These are phyloP conservation scores for Terebella lapidaria DNA, from an alignment of 2,888 invertebrate species.

Conservation along the genomic window DNA sequence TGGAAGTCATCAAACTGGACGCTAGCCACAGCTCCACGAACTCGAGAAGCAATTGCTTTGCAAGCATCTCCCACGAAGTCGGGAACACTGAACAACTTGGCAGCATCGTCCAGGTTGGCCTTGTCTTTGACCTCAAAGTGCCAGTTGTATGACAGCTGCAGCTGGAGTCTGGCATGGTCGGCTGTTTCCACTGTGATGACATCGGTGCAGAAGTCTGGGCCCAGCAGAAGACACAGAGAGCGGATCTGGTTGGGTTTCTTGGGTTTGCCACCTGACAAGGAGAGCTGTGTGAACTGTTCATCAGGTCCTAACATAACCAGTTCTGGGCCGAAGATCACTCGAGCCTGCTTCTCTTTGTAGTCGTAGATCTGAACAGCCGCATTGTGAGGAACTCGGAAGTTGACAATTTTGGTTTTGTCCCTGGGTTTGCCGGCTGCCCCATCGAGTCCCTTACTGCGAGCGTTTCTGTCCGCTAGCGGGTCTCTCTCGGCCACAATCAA, in stretches of 20 bases:
- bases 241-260: slow-evolving; percentile 56
- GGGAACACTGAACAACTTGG: slow-evolving; percentile 57
- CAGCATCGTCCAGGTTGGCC: slow-evolving; percentile 39
- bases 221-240: slow-evolving; percentile 55
- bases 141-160: slow-evolving; percentile 58
- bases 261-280: slow-evolving; percentile 56
- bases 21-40: slow-evolving; percentile 56
- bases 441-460: not conserved
- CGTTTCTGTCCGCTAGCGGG: slow-evolving; percentile 54
- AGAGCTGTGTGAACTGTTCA: slow-evolving; percentile 57
- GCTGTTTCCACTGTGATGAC: slow-evolving; percentile 57
- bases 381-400: slow-evolving; percentile 57
- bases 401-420: slow-evolving; percentile 41
- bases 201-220: slow-evolving; percentile 58
- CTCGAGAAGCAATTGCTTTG: slow-evolving; percentile 56
- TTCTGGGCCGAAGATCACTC: slow-evolving; percentile 58
- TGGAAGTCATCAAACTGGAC: slow-evolving; percentile 58
- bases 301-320: slow-evolving; percentile 58
- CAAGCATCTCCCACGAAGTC: slow-evolving; percentile 58
- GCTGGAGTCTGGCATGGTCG: slow-evolving; percentile 56
- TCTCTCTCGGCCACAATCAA: slow-evolving; percentile 46
- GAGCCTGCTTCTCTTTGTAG: slow-evolving; percentile 57
- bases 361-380: slow-evolving; percentile 58
- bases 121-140: slow-evolving; percentile 52
- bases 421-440: slow-evolving; percentile 10